These are phyloP conservation scores for Clusia tigrina DNA, from an alignment of 2,888 invertebrate genomes.

Conservation along the genomic window DNA sequence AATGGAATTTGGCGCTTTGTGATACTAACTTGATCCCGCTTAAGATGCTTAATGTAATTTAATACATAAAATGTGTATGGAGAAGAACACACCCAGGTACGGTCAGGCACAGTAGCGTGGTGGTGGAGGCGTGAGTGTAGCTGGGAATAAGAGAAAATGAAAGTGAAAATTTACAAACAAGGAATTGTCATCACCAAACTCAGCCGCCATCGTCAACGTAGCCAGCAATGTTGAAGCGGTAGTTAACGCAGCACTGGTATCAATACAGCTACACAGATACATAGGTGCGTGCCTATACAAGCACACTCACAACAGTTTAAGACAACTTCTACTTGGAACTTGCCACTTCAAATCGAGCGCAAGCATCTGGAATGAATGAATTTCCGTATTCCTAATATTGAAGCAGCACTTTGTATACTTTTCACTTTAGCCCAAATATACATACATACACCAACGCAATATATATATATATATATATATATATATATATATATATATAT, in stretches of 20 bases:
- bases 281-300: neutral
- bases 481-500: neutral
- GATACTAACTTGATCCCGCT: slow-evolving; percentile 17
- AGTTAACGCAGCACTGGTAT: no score
- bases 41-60: slow-evolving; percentile 21
- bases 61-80: slow-evolving; percentile 12
- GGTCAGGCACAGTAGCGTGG: no score
- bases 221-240: neutral
- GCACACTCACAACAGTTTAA: neutral
- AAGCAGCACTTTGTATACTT: neutral
- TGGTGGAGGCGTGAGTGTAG: neutral
- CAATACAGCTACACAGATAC: no score
- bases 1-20: slow-evolving; percentile 21
- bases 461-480: neutral
- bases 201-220: neutral
- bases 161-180: neutral
- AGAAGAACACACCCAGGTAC: neutral
- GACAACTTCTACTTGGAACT: neutral
- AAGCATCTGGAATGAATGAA: no score
- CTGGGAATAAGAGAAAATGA: neutral
- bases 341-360: neutral
- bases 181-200: slow-evolving; percentile 12
- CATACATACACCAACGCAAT: neutral
- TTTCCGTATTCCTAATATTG: neutral
- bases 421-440: neutral